These are phyloP conservation scores for Agonopterix heracliana DNA, from an alignment of 2,888 invertebrate species.

Conservation along the genomic window DNA sequence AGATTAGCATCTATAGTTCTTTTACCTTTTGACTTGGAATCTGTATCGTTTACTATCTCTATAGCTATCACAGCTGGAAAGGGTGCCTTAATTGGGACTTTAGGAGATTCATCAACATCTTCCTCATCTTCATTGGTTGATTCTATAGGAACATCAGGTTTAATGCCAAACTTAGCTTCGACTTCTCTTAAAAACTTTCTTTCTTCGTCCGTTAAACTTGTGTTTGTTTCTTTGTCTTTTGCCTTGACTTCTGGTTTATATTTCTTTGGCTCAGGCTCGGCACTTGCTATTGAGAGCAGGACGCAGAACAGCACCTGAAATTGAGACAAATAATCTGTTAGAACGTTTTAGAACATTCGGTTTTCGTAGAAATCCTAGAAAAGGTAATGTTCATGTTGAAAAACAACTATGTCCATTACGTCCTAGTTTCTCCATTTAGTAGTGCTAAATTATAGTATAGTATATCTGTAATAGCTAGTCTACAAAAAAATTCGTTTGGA, in stretches of 20 bases:
- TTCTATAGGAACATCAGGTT: conserved; percentile 38
- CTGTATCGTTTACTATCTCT: conserved; percentile 77
- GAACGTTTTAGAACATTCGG: neutral
- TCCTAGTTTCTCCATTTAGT: too few species aligned
- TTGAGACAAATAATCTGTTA: conserved; percentile 15
- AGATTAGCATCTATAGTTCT: conserved; percentile 84
- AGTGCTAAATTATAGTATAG: too few species aligned
- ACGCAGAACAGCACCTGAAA: conserved; percentile 59
- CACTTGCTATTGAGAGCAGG: conserved; percentile 32
- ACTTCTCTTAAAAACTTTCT: conserved; percentile 64
- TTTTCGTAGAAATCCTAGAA: too few species aligned
- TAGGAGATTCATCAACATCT: conserved; percentile 10
- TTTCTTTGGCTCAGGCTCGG: conserved; percentile 64
- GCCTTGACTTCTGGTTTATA: conserved; percentile 47
- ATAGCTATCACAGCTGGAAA: conserved; percentile 78
- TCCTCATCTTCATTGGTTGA: conserved; percentile 27
- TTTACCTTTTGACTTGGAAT: conserved; percentile 74
- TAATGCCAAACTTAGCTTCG: conserved; percentile 65
- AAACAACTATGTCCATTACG: too few species aligned
- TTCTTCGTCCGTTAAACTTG: conserved; percentile 58
- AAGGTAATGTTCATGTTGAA: too few species aligned
- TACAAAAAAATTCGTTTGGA: too few species aligned
- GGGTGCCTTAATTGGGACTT: conserved; percentile 23
- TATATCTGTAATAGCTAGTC: too few species aligned
- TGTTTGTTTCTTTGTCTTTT: conserved; percentile 37